Conservation (phyloP, 2,797 vertebrate species). For the Thaleichthys pacificus region DNA sequence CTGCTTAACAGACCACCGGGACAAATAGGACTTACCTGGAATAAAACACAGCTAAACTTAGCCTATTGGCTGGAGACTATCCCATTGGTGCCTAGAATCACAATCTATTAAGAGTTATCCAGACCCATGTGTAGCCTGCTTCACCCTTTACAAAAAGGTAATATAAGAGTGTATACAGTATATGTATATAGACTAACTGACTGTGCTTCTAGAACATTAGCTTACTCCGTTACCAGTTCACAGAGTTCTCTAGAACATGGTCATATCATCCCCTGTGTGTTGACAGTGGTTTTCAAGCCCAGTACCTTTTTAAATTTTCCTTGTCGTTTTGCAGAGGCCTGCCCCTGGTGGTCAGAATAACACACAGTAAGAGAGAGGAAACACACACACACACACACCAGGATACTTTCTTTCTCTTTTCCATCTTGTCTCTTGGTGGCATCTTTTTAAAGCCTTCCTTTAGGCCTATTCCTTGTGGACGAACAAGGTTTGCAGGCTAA, state of each 20-base stretch:
- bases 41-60: background rate
- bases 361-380: constrained; percentile 96
- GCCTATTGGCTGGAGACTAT: background rate
- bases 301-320: constrained; percentile 99
- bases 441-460: background rate
- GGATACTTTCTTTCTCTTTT: constrained; percentile 59
- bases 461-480: too few relatives aligned
- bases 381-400: constrained; percentile 80
- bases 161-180: background rate
- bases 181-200: background rate
- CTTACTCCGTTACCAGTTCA: background rate
- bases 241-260: constrained; percentile 53
- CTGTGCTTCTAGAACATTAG: background rate
- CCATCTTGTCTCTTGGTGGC: constrained; percentile 19
- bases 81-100: background rate
- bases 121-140: background rate
- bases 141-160: background rate
- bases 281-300: constrained; percentile 81
- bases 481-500: too few relatives aligned
- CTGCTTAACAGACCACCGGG: constrained; percentile 63
- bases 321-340: constrained; percentile 99
- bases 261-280: constrained; percentile 38
- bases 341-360: constrained; percentile 99
- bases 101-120: background rate
- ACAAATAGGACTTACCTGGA: constrained; percentile 19